Evolutionary conservation across 2,888 invertebrate genomes (phyloP).

Genomic region (Dioctria rufipes): DNA sequence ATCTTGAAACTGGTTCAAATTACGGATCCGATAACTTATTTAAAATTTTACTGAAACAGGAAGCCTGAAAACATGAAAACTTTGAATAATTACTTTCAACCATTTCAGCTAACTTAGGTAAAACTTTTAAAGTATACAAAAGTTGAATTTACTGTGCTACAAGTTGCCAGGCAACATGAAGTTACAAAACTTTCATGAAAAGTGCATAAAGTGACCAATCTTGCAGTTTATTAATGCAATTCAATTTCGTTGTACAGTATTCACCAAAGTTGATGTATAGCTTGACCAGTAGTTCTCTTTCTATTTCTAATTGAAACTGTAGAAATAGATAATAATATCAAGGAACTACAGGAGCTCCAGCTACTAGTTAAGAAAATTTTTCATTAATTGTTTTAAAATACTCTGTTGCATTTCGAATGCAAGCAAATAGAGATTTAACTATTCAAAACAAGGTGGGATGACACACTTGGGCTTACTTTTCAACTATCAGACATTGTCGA

Average conservation of each 20-base stretch:
- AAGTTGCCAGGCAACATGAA: neutral
- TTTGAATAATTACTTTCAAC: slow-evolving; percentile 24
- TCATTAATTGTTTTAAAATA: slow-evolving; percentile 28
- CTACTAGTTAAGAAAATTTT: slow-evolving; percentile 36
- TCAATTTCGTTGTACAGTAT: slow-evolving; percentile 11
- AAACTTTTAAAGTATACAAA: slow-evolving; percentile 34
- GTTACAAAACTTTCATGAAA: neutral
- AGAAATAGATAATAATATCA: neutral
- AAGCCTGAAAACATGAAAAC: neutral
- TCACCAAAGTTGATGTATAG: neutral
- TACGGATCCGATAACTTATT: slow-evolving; percentile 8
- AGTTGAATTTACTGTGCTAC: neutral
- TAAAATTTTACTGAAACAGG: slow-evolving; percentile 10
- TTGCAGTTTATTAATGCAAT: slow-evolving; percentile 33
- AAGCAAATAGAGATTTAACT: no score
- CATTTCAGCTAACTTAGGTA: slow-evolving; percentile 7
- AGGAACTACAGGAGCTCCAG: neutral
- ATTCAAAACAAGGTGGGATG: no score
- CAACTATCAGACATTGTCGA: no score
- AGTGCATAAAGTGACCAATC: slow-evolving; percentile 26
- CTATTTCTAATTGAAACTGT: neutral
- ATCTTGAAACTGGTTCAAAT: slow-evolving; percentile 19
- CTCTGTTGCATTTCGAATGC: no score
- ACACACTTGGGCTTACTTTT: no score
- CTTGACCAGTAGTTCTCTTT: neutral